phyloP scores from a whole-genome alignment of 2,113 vertebrate genomes.

The Halcyon malimbica region DNA sequence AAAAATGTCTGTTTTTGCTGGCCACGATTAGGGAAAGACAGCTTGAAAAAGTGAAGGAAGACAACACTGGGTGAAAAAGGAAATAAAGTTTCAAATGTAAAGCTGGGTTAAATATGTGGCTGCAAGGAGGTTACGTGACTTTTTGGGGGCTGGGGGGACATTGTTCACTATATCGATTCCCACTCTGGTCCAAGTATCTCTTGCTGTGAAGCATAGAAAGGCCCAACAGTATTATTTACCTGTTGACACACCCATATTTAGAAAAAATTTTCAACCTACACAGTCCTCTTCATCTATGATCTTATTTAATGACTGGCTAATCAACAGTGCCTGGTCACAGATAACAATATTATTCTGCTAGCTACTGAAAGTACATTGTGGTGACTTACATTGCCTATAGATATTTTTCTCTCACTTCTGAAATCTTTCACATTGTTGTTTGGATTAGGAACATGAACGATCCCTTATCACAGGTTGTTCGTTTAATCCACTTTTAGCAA shows the following conservation, averaged over 20 bases:
- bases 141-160: accelerated
- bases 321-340: neutral
- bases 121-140: neutral
- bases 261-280: neutral
- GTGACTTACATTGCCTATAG: neutral
- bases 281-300: neutral
- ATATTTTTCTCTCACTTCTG: neutral
- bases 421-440: neutral
- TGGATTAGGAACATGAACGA: neutral
- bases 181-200: neutral
- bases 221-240: neutral
- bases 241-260: neutral
- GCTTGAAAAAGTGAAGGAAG: neutral
- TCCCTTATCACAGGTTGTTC: neutral
- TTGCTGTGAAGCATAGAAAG: neutral
- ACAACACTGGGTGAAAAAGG: neutral
- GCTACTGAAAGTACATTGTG: neutral
- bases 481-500: neutral
- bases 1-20: neutral
- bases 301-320: neutral
- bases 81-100: neutral
- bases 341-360: neutral
- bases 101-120: neutral
- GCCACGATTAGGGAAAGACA: neutral
- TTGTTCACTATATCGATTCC: neutral